Evolutionary conservation across 2,888 invertebrate genomes (phyloP), one percentile per base, ranked within the genome.

Genomic region (Spodoptera picta): DNA sequence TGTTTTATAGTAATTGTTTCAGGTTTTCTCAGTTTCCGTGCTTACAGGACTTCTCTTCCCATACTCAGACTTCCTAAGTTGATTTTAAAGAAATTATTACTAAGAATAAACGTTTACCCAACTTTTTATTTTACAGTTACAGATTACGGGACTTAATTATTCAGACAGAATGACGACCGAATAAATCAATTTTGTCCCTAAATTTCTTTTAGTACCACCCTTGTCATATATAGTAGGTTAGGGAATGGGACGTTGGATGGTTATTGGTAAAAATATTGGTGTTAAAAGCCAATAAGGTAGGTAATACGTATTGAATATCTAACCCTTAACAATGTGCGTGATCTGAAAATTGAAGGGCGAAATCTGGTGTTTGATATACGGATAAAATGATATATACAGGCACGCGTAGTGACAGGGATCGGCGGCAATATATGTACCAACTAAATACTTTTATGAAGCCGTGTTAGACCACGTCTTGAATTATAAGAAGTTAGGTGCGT

Each of bases 241-340:
- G 43, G 27, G 11, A 31, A 50, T 4, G 31, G 36, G 19, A 47
- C 43, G 24, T 12, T 2, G 14, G 43, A 43, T 42, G 44, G 19
- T 47, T 65, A 54, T 65, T 59, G 46, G 54, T 50, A 72, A 55
- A 64, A 47, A 71, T 36, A 19, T 45, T 52, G 41, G 53, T 51
- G 23, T 53, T 52, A 48, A 47, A 45, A 46, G 46, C 19, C 45
- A 56, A 53, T 56, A 60, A 45, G 44, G 12, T 47, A 53, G 41
- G 46, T 50, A 52, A 60, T 44, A 43, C 10, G 24, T 57, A 51
- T 68, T 69, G 56, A 53, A 66, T 51, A 43, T 31, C 41, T 36
- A 43, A 44, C 47, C 48, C 14, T 58, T 48, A 62, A 55, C 57
- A 61, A 31, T 23, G 31, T 44, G 19, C 45, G 69, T 62, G 70